Evolutionary conservation across 2,113 vertebrate species (phyloP).

Genomic region (Anthoscopus minutus): DNA sequence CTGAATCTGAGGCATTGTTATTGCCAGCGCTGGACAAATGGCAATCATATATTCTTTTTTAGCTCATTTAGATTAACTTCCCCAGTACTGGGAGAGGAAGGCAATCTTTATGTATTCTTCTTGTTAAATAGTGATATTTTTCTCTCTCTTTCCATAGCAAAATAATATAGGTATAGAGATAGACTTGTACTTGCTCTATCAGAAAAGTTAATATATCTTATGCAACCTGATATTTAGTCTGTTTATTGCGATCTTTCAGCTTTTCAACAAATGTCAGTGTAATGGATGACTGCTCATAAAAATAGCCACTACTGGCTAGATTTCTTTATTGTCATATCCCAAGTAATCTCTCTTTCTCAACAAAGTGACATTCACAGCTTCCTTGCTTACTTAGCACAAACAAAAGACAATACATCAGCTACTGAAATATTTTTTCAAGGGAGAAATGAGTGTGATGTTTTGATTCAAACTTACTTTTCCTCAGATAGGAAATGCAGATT

Average conservation of each 20-base stretch:
- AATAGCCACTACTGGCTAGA: background rate
- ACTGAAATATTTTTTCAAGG: background rate
- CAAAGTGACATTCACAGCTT: background rate
- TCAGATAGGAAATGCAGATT: background rate
- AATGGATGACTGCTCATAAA: background rate
- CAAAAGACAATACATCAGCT: background rate
- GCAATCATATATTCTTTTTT: background rate
- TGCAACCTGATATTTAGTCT: background rate
- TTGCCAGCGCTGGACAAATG: background rate
- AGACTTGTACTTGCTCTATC: background rate
- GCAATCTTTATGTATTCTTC: background rate
- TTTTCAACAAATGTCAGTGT: background rate
- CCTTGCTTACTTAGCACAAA: background rate
- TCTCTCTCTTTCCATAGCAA: background rate
- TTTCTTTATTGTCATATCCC: background rate
- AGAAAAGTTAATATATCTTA: background rate
- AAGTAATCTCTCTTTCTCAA: background rate
- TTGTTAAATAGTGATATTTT: background rate
- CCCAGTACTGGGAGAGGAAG: background rate
- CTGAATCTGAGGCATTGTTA: background rate
- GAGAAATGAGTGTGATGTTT: background rate
- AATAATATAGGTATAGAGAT: background rate
- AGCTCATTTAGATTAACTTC: background rate
- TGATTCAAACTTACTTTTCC: background rate
- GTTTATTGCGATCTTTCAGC: background rate